These are phyloP conservation scores for Bubalus kerabau DNA, from an alignment of 2,113 vertebrate genomes.

Conservation along the genomic window DNA sequence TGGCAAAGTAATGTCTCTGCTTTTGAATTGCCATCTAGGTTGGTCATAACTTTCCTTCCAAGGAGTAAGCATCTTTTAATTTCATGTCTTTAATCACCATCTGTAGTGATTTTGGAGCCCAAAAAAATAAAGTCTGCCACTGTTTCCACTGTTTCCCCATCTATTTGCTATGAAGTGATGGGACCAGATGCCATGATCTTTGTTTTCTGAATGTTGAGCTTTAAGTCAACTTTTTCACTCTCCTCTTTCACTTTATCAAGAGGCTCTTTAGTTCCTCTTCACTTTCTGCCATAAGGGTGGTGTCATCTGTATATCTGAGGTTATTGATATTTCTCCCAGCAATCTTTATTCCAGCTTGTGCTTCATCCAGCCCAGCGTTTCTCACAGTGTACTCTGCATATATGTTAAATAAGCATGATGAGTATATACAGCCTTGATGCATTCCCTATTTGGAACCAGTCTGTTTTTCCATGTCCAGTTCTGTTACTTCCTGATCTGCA, in stretches of 20 bases:
- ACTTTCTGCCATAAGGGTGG: neutral
- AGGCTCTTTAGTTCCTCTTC: neutral
- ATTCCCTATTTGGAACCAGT: neutral
- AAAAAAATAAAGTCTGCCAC: fast-evolving
- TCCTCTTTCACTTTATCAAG: neutral
- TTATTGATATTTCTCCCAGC: neutral
- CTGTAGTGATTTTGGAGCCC: neutral
- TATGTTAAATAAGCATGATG: neutral
- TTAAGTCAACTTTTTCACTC: neutral
- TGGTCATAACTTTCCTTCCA: neutral
- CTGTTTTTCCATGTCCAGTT: neutral
- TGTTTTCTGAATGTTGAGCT: neutral
- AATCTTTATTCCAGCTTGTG: neutral
- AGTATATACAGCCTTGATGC: neutral
- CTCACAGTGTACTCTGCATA: neutral
- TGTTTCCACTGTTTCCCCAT: neutral
- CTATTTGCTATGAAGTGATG: neutral
- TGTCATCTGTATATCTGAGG: neutral
- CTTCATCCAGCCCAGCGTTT: neutral
- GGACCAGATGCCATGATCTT: neutral
- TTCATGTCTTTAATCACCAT: neutral
- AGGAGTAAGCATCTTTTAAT: neutral
- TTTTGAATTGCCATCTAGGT: neutral
- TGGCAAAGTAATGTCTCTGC: neutral
- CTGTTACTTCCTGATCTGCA: neutral